A percentile compares a stretch with the other conserved stretches of the same genome.
phyloP scores from a whole-genome alignment of 2,797 vertebrate genomes.

The Steatocranus sp. region DNA sequence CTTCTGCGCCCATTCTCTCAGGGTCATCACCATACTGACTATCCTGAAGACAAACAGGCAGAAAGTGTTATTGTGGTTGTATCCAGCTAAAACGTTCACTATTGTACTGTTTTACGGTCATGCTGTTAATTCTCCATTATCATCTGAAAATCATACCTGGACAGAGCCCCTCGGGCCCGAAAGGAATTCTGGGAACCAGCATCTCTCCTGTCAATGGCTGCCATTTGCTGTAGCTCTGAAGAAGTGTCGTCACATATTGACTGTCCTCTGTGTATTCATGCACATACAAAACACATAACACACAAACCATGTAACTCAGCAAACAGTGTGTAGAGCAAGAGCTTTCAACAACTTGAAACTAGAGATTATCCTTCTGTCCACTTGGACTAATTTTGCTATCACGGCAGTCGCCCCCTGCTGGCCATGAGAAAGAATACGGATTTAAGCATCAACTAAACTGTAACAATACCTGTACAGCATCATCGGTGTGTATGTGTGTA shows the following conservation, averaged over 20 bases:
- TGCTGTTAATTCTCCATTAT: background rate
- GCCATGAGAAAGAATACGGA: background rate
- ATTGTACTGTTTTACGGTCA: background rate
- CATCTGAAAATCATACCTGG: constrained; percentile 63
- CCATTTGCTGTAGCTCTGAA: constrained; percentile 81
- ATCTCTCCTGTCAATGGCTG: constrained; percentile 59
- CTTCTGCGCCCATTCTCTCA: constrained; percentile 90
- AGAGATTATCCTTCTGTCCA: background rate
- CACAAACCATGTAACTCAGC: background rate
- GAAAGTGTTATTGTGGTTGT: background rate
- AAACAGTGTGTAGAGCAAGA: background rate
- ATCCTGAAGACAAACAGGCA: constrained; percentile 69
- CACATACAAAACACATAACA: background rate
- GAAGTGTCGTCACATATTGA: constrained; percentile 78
- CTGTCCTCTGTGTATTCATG: constrained; percentile 44
- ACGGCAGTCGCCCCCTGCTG: background rate
- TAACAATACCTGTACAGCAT: background rate
- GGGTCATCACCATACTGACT: constrained; percentile 79
- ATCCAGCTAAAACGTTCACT: background rate
- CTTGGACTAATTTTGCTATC: background rate
- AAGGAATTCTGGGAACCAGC: constrained; percentile 63
- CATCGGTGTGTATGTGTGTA: constrained; percentile 6
- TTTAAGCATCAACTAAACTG: background rate
- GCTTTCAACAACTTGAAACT: background rate
- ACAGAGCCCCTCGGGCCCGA: constrained; percentile 68